Base-by-base conservation (phyloP, 1,140 invertebrate genomes). In the Papilio machaon region DNA sequence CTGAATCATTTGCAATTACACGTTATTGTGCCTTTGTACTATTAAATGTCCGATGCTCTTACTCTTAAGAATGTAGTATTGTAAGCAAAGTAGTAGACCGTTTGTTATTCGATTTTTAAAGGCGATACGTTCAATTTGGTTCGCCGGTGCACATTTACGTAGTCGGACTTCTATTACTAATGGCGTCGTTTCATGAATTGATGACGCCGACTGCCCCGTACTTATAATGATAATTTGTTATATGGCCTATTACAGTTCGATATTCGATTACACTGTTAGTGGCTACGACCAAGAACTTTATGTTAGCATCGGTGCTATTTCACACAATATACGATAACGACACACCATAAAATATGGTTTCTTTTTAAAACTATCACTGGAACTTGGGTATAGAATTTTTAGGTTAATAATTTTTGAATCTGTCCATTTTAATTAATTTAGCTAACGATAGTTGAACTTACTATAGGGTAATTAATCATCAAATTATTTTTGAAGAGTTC, bases 1-100 rank as follows among this genome's bases (percentile, higher is more conserved):
- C 86, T 93, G 91, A 91, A 94, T 91, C 91, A 94, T 94, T 93
- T 92, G 91, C 93, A 94, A 94, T 94, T 94, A 94, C 91, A 92
- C 84, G 89, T 92, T 93, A 94, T 94, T 94, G 93, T 94, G 85
- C 88, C 88, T 92, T 92, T 91, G 89, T 93, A 88, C 91, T 90
- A 91, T 90, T 91, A 91, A 92, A 91, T 89, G 87, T 88, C 85
- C 87, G 87, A 87, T 83, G 85, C 82, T 81, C 84, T 81, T 79
- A 81, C 84, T 88, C 84, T 83, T 85, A 89, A 89, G 89, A 89
- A 91, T 89, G 89, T 87, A 80, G 91, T 85, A 94, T 94, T 93
- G 92, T 94, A 93, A 89, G 93, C 91, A 92, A 93, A 92, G 91
- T 90, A 92, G 88, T 86, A 82, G 81, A 82, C 84, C 83, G 88